Evolutionary conservation across 2,888 invertebrate genomes (phyloP).

Genomic region (Cheilosia grossa): DNA sequence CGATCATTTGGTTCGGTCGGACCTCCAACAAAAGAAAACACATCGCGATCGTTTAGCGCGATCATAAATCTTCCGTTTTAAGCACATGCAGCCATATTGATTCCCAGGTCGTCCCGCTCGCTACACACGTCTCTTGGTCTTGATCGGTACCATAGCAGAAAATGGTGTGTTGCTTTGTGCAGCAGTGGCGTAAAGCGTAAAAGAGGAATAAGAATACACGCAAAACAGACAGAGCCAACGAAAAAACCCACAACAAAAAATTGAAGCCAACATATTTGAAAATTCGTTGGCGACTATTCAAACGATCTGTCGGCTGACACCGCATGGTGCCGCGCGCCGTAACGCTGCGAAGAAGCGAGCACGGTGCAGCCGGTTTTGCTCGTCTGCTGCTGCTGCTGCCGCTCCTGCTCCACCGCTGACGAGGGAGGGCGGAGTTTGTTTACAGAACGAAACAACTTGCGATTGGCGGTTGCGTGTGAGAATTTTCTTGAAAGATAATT

Average conservation of each 20-base stretch:
- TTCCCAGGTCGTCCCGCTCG: conserved; percentile 26
- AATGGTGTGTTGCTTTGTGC: conserved; percentile 62
- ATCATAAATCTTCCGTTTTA: conserved; percentile 68
- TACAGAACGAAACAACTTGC: conserved; percentile 68
- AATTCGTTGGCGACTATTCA: conserved; percentile 69
- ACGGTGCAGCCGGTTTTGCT: neutral
- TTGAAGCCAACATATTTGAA: conserved; percentile 15
- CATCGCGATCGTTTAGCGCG: conserved; percentile 57
- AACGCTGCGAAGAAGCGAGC: neutral
- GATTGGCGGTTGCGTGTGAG: conserved; percentile 75
- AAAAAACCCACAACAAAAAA: conserved; percentile 10
- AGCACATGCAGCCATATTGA: conserved; percentile 73
- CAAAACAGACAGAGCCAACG: conserved; percentile 26
- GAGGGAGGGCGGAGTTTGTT: conserved; percentile 71
- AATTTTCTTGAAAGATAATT: conserved; percentile 73
- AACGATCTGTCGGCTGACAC: conserved; percentile 62
- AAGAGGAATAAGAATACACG: conserved; percentile 26
- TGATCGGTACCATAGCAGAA: conserved; percentile 34
- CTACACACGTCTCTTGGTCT: neutral
- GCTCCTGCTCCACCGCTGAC: conserved; percentile 1
- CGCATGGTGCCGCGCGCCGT: conserved; percentile 25
- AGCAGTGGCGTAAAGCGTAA: conserved; percentile 9
- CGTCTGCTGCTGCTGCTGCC: conserved; percentile 2
- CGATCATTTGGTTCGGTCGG: conserved; percentile 50
- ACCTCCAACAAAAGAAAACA: conserved; percentile 72